Base-by-base conservation (phyloP, 2,797 vertebrate genomes). In the Acomys russatus region DNA sequence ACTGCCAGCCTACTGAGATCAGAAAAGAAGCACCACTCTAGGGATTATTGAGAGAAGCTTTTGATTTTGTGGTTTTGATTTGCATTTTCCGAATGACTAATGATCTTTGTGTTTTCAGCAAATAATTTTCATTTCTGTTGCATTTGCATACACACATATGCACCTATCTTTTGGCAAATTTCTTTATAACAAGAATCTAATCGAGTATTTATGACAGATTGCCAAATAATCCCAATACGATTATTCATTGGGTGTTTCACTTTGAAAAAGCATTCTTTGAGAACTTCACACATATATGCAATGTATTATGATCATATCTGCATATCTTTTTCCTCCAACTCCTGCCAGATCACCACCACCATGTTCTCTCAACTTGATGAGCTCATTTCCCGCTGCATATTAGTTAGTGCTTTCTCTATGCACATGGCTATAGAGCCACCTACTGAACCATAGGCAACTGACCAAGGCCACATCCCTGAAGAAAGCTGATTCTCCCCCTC, bases 51-150 rank as follows among this genome's bases (percentile, higher is more conserved):
- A 74, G 66, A 80, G 87, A 79, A 73, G 3, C 30, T 68, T 95
- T 86, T 22, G 0, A 79, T 80, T 86, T 86, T 85, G 51, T 68
- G 74, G 11, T 77, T 94, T 90, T 84, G 5, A 56, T 91, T 85
- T 71, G 23, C 22, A 84, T 90, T 92, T 92, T 66, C 49, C 4
- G 66, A 33, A 77, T 63, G 12, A 92, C 17, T 64, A 92, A 30
- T 91, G 28, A 89, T 83, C 38, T 1, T 92, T 59, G 12, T 85
- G 66, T 59, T 87, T 59, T 56, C 68, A 87, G 33, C 44, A 87
- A 71, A 71, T 71, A 86, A 35, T 70, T 86, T 70, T 17, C 49
- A 33, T 54, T 87, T n/a, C 51, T 71, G 33, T 38, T 87, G 44
- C 68, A 35, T 35, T 86, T 56, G 22, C 66, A 3, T 73, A 59